Base-by-base conservation (phyloP, 2,113 vertebrate genomes). In the Calyptommatus sinebrachiatus region DNA sequence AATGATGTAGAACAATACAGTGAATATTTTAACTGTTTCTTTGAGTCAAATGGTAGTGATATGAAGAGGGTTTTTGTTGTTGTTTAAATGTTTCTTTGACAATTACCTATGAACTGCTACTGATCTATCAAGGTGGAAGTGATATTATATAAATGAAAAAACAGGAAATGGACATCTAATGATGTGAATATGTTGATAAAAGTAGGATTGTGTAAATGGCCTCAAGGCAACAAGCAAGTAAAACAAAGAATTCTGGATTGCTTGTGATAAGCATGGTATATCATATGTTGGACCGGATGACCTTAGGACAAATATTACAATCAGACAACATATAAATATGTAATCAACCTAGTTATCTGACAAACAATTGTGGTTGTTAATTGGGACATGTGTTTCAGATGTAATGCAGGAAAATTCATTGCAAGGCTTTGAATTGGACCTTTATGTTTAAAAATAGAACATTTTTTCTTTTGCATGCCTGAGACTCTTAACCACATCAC, bases 331-430 rank as follows among this genome's bases (percentile, higher is more conserved):
- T 85, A 86, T 80, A 88, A 88, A 76, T 76, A 82, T 24, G 41
- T 82, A 80, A 71, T 85, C 77, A 76, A 20, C 71, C 21, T 81
- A 82, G 16, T 82, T 91, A 86, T 84, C 46, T 78, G 74, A 67
- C 20, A 22, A 88, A 63, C 85, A 88, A 74, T 85, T 71, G 50
- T 77, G 46, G 5, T 4, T 88, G 24, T 89, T 88, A 89, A 85
- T 86, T 79, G 48, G 78, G 80, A 80, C 48, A 50, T 88, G 45
- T 91, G 79, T 81, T 90, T 93, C 79, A 74, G 65, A 89, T 87
- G 72, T 88, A 85, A 84, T 63, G 61, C 62, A 87, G 65, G 76
- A 76, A 73, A 88, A 83, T 88, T 86, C 21, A 41, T 48, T 73
- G 41, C 35, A 21, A 57, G 84, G 74, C 69, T 92, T 89, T 82